A percentile compares a stretch with the other conserved stretches of the same genome.
phyloP scores from a whole-genome alignment of 1,140 invertebrate genomes.

The Chrysomallon squamiferum region DNA sequence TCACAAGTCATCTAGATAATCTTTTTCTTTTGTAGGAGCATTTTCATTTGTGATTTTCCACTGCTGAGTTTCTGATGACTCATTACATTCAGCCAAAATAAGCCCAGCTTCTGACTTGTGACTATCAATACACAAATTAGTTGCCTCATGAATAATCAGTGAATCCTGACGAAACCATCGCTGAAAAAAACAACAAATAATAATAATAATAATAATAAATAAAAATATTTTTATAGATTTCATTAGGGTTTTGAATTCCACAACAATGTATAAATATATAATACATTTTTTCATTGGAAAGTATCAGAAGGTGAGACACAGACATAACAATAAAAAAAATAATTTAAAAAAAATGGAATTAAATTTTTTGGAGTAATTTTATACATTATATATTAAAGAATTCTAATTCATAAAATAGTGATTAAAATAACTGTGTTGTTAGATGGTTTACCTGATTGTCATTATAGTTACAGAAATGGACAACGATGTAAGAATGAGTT shows the following conservation, averaged over 20 bases:
- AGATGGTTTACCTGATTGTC: conserved; percentile 23
- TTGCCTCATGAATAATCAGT: conserved; percentile 75
- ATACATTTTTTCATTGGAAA: too few species aligned
- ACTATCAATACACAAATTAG: conserved; percentile 82
- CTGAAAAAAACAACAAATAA: conserved; percentile 65
- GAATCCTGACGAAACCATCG: conserved; percentile 76
- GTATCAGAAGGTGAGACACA: too few species aligned
- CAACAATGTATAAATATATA: too few species aligned
- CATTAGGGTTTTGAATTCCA: too few species aligned
- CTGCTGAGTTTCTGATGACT: conserved; percentile 70
- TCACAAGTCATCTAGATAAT: conserved; percentile 14
- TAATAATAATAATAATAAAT: too few species aligned
- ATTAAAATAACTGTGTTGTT: background rate
- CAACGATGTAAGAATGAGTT: conserved; percentile 33
- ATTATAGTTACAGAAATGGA: conserved; percentile 36
- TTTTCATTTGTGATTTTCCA: conserved; percentile 64
- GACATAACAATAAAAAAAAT: too few species aligned
- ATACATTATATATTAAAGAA: too few species aligned
- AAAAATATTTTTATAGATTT: too few species aligned
- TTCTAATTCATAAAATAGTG: background rate
- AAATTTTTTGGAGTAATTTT: too few species aligned
- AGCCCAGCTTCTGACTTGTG: conserved; percentile 69
- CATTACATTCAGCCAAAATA: conserved; percentile 76
- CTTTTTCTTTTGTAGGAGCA: conserved; percentile 12
- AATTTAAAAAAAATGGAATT: too few species aligned